Evolutionary conservation across 2,888 invertebrate species (phyloP).

Genomic region (Eupelmus urozonus): DNA sequence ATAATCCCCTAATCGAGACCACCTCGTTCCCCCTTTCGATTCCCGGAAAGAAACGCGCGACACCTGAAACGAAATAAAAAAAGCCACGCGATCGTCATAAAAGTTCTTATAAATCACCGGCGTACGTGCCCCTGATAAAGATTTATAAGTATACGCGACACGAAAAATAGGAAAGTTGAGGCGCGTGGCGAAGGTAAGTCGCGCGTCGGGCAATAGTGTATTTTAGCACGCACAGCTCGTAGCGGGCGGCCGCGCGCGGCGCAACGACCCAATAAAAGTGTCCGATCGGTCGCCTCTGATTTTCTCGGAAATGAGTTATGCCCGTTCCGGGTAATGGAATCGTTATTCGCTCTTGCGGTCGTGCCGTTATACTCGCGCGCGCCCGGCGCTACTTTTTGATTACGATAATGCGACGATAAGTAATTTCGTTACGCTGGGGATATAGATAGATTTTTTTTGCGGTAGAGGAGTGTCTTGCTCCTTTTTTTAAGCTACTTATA

Average conservation of each 20-base stretch:
- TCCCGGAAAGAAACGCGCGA: neutral
- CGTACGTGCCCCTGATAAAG: constrained; percentile 14
- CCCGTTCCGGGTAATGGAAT: constrained; percentile 3
- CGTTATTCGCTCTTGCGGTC: no score
- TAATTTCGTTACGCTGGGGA: no score
- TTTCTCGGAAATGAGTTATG: neutral
- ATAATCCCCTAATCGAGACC: no score
- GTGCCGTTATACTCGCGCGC: neutral
- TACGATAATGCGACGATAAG: neutral
- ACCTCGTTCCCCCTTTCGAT: no score
- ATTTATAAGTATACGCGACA: constrained; percentile 1
- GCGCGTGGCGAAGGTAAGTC: neutral
- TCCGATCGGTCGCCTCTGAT: constrained; percentile 7
- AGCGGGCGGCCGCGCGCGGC: no score
- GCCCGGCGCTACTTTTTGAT: neutral
- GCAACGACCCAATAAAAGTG: constrained; percentile 41
- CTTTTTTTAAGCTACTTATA: no score
- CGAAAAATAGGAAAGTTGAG: constrained; percentile 16
- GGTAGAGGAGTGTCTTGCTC: no score
- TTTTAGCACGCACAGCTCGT: constrained; percentile 29
- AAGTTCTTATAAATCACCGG: constrained; percentile 27
- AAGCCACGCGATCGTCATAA: neutral
- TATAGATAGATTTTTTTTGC: no score
- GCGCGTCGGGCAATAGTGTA: neutral
- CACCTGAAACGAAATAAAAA: neutral